These are phyloP conservation scores for Pseudomyrmex cubaensis DNA, from an alignment of 1,140 invertebrate species.

Conservation along the genomic window DNA sequence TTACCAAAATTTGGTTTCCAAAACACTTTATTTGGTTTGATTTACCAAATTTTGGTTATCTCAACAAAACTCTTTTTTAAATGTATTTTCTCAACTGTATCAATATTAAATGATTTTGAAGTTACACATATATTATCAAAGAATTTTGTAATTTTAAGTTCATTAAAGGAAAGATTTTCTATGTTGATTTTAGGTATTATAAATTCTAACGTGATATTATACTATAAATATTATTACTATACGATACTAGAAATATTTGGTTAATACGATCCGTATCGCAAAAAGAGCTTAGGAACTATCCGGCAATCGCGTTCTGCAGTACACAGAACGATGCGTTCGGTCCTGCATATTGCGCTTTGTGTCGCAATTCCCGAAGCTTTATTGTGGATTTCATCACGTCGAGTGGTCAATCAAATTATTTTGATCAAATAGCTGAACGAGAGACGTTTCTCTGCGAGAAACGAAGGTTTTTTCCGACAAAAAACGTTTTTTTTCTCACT, in stretches of 20 bases:
- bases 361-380: constrained; percentile 15
- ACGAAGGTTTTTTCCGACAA: neutral
- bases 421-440: neutral
- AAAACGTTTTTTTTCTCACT: neutral
- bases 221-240: no score
- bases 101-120: no score
- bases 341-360: constrained; percentile 14
- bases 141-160: no score
- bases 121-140: no score
- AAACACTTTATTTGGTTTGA: no score
- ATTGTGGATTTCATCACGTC: neutral
- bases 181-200: neutral
- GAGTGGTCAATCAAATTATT: neutral
- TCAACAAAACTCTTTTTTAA: no score
- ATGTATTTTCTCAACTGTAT: no score
- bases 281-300: neutral
- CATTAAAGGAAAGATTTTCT: no score
- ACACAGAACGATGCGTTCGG: constrained; percentile 16
- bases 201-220: neutral
- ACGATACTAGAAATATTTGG: no score
- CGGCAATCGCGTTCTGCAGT: constrained; percentile 15
- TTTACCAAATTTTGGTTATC: no score
- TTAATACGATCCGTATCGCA: neutral
- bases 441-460: neutral
- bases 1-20: no score